Conservation (phyloP, 2,888 invertebrate species). For the Xylophagus ater region DNA sequence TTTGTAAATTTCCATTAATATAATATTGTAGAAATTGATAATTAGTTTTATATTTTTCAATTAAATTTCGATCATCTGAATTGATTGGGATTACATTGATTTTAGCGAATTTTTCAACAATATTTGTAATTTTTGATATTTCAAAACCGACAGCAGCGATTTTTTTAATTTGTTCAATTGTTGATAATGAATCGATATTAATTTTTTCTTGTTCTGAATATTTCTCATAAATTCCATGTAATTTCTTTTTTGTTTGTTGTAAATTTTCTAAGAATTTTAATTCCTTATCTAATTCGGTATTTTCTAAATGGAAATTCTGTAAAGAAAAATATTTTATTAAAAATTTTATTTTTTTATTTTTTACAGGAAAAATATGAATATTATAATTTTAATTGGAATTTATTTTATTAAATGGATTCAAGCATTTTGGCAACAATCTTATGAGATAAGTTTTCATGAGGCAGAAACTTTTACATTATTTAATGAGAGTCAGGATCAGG, state of each 20-base stretch:
- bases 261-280: conserved; percentile 59
- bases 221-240: conserved; percentile 30
- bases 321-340: conserved; percentile 13
- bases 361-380: too few species aligned
- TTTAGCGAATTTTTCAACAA: conserved; percentile 47
- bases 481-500: conserved; percentile 21
- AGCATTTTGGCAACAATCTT: conserved; percentile 33
- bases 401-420: background rate
- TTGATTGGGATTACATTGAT: conserved; percentile 27
- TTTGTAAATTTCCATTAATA: conserved; percentile 27
- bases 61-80: conserved; percentile 24
- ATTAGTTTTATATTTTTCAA: conserved; percentile 26
- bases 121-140: conserved; percentile 48
- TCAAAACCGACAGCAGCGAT: conserved; percentile 48
- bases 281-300: conserved; percentile 52
- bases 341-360: background rate
- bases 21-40: conserved; percentile 31
- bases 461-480: conserved; percentile 34
- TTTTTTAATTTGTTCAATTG: conserved; percentile 40
- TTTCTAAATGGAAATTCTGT: conserved; percentile 58
- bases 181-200: conserved; percentile 16
- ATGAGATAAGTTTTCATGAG: conserved; percentile 30
- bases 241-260: conserved; percentile 32
- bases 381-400: background rate
- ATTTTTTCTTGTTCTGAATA: conserved; percentile 26